These are phyloP conservation scores for Virgularia gustaviana DNA, from an alignment of 92 coral and sea anemone species.

Conservation along the genomic window DNA sequence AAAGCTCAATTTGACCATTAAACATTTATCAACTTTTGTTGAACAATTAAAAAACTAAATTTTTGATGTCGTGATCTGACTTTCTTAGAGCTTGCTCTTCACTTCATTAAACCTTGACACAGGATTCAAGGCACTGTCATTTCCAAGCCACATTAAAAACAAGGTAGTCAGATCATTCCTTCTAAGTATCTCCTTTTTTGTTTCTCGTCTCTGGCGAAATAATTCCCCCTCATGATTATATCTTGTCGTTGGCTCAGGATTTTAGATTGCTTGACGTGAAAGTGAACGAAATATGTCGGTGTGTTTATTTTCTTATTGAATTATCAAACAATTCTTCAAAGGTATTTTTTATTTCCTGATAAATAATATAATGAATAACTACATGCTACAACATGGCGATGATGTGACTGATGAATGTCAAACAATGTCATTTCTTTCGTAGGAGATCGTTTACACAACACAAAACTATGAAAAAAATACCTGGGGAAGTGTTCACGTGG, in stretches of 20 bases:
- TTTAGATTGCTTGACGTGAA: slow-evolving; percentile 25
- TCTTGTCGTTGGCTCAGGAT: slow-evolving; percentile 11
- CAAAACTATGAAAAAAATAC: background rate
- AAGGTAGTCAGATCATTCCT: background rate
- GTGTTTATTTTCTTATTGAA: slow-evolving; percentile 25
- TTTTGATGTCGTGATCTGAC: too few species aligned
- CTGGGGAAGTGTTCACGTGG: background rate
- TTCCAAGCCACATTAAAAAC: background rate
- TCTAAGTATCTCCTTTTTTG: background rate
- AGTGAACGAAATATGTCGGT: slow-evolving; percentile 19
- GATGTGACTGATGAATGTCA: too few species aligned
- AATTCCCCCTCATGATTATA: too few species aligned
- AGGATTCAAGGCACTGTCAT: background rate
- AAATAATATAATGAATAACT: too few species aligned
- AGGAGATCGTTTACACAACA: slow-evolving; percentile 21
- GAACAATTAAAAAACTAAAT: too few species aligned
- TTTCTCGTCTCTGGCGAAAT: background rate
- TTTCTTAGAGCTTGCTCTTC: slow-evolving; percentile 4
- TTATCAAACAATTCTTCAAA: slow-evolving; percentile 6
- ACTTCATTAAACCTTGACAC: background rate
- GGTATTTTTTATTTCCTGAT: too few species aligned
- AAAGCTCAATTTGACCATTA: too few species aligned
- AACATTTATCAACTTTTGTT: too few species aligned
- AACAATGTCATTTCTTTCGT: too few species aligned
- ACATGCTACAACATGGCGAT: too few species aligned